Evolutionary conservation across 1,140 invertebrate species (phyloP), one percentile per base, ranked within the genome.

Genomic region (Drosophila navojoa): DNA sequence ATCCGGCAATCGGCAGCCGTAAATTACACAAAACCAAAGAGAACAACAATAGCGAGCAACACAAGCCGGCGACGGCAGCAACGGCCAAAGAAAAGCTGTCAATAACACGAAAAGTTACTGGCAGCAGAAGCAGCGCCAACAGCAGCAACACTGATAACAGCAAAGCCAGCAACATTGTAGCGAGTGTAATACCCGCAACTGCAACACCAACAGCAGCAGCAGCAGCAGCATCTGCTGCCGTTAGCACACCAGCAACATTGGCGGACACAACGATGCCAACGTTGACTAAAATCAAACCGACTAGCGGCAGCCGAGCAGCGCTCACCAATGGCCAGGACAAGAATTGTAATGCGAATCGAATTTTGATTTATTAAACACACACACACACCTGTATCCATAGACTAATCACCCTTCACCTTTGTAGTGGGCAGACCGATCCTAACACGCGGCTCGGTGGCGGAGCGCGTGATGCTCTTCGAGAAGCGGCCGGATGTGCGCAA

Each of bases 391-490:
- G 19, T 40, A 15, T 38, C 7, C 9, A 27, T 16, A 27, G 15
- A 5, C n/a, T 44, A 44, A 44, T 53, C 19, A 58, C 45, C 47
- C 25, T 40, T 63, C 57, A 29, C 22, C 22, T 52, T 32, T 81
- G 94, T 95, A 92, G 96, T 96, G 0, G 95, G 97, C n/a, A 93
- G 96, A 62, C 97, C 97, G 2, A 97, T 98, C 90, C 93, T 98
- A 11, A 97, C 97, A 3, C 94, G 97, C 70, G 97, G 97, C 4
- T 98, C 97, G 1, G 97, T 98, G 0, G 97, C 97, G 3, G 97
- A 98, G 87, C 93, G 97, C 32, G 97, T 98, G 32, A 93, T 98
- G 55, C 97, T 98, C 81, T 98, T 98, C 91, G 97, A 98, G 91
- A 95, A 97, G 91, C 97, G 97, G 89, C 97, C 97, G 1, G 96